phyloP scores from a whole-genome alignment of 2,888 invertebrate species.

The Lomographa bimaculata region DNA sequence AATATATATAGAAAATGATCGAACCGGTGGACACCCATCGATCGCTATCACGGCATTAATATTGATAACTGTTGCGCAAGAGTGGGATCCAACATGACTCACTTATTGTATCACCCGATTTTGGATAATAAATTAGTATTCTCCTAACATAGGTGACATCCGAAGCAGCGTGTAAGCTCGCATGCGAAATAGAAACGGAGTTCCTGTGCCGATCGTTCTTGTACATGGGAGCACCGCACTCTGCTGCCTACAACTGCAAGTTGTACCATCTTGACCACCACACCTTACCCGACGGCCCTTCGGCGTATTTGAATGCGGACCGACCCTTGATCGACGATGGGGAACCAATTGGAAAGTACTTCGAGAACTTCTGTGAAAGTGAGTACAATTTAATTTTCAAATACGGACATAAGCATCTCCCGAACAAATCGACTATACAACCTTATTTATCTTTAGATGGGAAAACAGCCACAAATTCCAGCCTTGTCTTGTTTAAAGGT shows the following conservation, averaged over 20 bases:
- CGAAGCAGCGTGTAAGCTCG: constrained; percentile 93
- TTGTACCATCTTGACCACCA: constrained; percentile 96
- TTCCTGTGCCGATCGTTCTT: constrained; percentile 95
- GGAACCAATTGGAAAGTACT: constrained; percentile 94
- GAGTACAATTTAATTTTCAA: constrained; percentile 64
- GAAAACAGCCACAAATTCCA: too few relatives aligned
- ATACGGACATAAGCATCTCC: too few relatives aligned
- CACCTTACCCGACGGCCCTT: constrained; percentile 95
- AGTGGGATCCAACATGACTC: constrained; percentile 24
- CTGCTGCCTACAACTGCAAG: constrained; percentile 94
- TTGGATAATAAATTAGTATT: constrained; percentile 34
- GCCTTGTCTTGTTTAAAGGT: too few relatives aligned
- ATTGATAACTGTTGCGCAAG: constrained; percentile 26
- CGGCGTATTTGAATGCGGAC: constrained; percentile 94
- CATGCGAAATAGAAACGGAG: constrained; percentile 96
- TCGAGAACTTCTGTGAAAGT: constrained; percentile 96
- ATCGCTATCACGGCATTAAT: constrained; percentile 18
- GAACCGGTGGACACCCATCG: too few relatives aligned
- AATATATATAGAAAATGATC: too few relatives aligned
- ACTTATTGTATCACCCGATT: constrained; percentile 21
- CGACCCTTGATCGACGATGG: constrained; percentile 96
- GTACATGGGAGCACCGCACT: constrained; percentile 90
- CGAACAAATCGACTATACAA: constrained; percentile 6
- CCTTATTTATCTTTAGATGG: too few relatives aligned
- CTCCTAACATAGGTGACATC: constrained; percentile 86